Evolutionary conservation across 1,140 invertebrate species (phyloP), one percentile per base, ranked within the genome.

Genomic region (Danaus melanippus): DNA sequence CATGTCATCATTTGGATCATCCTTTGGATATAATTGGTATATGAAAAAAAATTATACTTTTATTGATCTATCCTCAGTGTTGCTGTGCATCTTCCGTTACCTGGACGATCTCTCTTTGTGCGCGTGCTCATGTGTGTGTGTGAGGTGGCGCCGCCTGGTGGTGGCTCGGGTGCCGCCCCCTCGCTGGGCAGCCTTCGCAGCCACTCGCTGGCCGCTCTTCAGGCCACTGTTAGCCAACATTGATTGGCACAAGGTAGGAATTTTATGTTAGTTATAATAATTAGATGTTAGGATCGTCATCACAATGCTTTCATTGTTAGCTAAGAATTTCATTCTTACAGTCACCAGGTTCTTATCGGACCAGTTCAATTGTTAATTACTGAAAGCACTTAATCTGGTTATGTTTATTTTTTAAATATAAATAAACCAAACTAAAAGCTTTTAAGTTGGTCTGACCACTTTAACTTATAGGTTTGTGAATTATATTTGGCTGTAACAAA

Each of bases 81-180:
- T 97, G 66, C 88, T 97, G 9, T 91, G 92, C 46, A 94, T 97
- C 56, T 97, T 98, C 81, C 93, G 92, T 15, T 94, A 96, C 77
- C 86, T 98, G 65, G 96, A 98, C 76, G 96, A 97, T 79, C 91
- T 98, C 60, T 97, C 96, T 5, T 85, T 97, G 58, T 94, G 93
- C 92, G 93, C 80, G 92, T 94, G 62, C 92, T 93, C 60, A 92
- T 95, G 86, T 46, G 96, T 97, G 12, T 97, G 95, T 79, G 88
- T 91, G 64, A 90, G 95, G 64, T 97, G 96, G 96, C 89, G 91
- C 46, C 90, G 92, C 12, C 90, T 98, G 15, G 86, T 98, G 41
- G 90, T 91, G 46, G 92, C 92, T 32, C 92, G 95, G 67, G 90
- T 93, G 46, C 89, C 93, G 1, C 89, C 92, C 42, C 89, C 92